These are phyloP conservation scores for Chelmon rostratus DNA, from an alignment of 2,797 vertebrate species.

Conservation along the genomic window DNA sequence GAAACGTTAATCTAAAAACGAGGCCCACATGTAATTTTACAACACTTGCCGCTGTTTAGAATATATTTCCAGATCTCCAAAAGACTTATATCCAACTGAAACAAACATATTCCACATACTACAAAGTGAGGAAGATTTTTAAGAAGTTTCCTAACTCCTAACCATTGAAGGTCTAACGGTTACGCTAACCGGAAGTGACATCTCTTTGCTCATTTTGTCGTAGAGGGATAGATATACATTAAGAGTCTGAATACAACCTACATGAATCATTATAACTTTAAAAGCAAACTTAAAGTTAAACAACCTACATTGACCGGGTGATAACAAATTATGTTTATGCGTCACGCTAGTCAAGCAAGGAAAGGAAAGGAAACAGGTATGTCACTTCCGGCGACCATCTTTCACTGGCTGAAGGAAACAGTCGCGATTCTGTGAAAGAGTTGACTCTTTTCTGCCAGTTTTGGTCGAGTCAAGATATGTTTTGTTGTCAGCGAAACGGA, in stretches of 20 bases:
- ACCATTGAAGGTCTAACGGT: neutral
- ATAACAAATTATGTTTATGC: neutral
- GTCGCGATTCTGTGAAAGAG: neutral
- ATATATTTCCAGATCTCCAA: neutral
- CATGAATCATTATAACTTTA: no score
- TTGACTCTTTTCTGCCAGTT: no score
- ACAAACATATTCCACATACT: neutral
- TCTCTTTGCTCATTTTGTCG: neutral
- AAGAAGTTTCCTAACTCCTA: neutral
- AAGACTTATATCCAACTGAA: no score
- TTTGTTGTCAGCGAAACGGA: neutral
- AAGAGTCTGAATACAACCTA: neutral
- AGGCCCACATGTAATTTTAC: neutral
- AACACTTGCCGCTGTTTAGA: neutral
- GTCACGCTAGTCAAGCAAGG: fast-evolving
- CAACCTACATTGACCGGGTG: neutral
- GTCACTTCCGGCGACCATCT: constrained; percentile 49
- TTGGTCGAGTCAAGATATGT: no score
- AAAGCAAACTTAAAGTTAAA: no score
- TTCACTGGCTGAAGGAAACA: neutral
- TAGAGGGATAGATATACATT: neutral
- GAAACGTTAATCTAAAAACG: no score
- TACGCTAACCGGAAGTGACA: neutral
- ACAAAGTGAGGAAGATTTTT: neutral
- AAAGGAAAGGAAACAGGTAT: no score